Evolutionary conservation across 2,888 invertebrate genomes (phyloP).

Genomic region (Scaptomyza tumidula): DNA sequence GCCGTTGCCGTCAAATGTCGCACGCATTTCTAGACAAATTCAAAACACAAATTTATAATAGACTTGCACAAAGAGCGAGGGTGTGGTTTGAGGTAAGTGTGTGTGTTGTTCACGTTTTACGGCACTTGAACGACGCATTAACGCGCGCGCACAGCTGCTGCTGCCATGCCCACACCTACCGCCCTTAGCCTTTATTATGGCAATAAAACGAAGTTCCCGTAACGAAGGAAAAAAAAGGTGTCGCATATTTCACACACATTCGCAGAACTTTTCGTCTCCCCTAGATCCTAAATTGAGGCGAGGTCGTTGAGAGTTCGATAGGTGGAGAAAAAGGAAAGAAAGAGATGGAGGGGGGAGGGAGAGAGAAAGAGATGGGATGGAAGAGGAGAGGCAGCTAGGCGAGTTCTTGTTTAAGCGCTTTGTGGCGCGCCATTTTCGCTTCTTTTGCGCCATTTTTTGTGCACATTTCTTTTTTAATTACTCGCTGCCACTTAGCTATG

Average conservation of each 20-base stretch:
- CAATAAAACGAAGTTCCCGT: constrained; percentile 63
- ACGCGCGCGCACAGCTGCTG: constrained; percentile 78
- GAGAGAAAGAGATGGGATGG: too few species aligned
- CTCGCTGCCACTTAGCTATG: constrained; percentile 69
- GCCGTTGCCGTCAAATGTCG: constrained; percentile 62
- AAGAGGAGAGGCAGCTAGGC: not conserved
- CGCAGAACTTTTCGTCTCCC: constrained; percentile 34
- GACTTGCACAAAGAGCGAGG: constrained; percentile 36
- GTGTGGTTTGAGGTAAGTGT: constrained; percentile 18
- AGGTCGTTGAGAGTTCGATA: constrained; percentile 20
- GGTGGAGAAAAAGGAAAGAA: not conserved
- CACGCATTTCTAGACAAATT: constrained; percentile 72
- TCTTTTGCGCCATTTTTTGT: constrained; percentile 62
- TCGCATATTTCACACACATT: constrained; percentile 69
- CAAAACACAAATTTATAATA: constrained; percentile 74
- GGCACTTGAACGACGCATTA: constrained; percentile 80
- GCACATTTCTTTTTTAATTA: constrained; percentile 73
- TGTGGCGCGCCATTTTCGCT: constrained; percentile 52
- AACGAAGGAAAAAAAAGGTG: constrained; percentile 51
- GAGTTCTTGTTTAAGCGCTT: constrained; percentile 39
- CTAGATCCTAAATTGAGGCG: constrained; percentile 19
- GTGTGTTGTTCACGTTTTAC: constrained; percentile 76
- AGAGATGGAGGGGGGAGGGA: too few species aligned
- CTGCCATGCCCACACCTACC: constrained; percentile 42
- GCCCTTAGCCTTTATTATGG: constrained; percentile 75